These are phyloP conservation scores for Albula glossodonta DNA, from an alignment of 2,113 vertebrate genomes.

Conservation along the genomic window DNA sequence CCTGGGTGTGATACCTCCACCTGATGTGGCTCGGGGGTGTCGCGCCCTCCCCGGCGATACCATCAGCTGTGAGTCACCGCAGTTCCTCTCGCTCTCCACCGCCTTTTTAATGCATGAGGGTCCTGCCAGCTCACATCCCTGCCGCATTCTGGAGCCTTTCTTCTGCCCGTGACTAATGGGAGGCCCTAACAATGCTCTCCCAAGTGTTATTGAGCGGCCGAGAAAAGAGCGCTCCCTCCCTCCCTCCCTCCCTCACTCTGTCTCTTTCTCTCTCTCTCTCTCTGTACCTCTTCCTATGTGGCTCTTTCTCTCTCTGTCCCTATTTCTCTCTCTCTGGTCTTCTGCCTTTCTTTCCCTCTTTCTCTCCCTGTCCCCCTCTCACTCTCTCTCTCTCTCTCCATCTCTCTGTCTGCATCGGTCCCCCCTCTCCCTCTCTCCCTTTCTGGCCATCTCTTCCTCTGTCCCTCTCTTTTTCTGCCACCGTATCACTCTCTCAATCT, in stretches of 20 bases:
- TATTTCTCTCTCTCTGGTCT: neutral
- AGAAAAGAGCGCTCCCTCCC: constrained; percentile 26
- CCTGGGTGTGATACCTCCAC: neutral
- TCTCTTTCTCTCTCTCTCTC: constrained; percentile 9
- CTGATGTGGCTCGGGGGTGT: neutral
- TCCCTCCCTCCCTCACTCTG: neutral
- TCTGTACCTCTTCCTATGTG: constrained; percentile 32
- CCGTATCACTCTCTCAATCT: neutral
- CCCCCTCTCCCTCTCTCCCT: neutral
- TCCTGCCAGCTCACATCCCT: constrained; percentile 26
- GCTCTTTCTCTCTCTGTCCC: neutral
- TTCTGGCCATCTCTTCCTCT: neutral
- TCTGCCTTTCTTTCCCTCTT: too few relatives aligned
- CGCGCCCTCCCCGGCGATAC: neutral
- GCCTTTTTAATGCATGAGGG: constrained; percentile 31
- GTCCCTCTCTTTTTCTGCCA: constrained; percentile 12
- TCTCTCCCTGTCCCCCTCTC: neutral
- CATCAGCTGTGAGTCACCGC: neutral
- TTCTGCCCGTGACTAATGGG: constrained; percentile 60
- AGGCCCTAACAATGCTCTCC: constrained; percentile 63
- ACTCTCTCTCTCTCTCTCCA: constrained; percentile 8
- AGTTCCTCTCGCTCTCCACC: constrained; percentile 27
- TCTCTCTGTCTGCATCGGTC: too few relatives aligned
- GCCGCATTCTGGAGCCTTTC: constrained; percentile 33
- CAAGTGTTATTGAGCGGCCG: constrained; percentile 59